Evolutionary conservation across 2,888 invertebrate genomes (phyloP), one percentile per base, ranked within the genome.

Genomic region (Drosophila ustulata): DNA sequence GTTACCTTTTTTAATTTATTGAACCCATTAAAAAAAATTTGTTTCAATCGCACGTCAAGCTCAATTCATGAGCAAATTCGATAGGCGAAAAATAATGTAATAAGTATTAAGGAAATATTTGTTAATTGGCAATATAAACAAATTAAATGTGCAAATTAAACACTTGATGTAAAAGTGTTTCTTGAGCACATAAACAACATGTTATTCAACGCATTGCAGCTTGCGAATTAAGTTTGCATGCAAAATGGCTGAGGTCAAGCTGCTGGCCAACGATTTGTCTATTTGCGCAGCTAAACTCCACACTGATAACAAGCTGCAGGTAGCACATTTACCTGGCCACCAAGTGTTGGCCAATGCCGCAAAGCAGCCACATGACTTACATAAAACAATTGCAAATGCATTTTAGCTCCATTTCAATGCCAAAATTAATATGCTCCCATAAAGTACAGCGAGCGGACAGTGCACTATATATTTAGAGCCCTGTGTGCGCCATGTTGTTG

Each of bases 371-470:
- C 70, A 78, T 70, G 55, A 56, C 69, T 64, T 64, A 47, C 66
- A 68, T 68, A 75, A 73, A 78, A 74, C 82, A 79, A 85, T 85
- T 82, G 82, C 71, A 77, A 79, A 69, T 88, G 83, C 83, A 79
- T 79, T 82, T 71, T 66, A 77, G 66, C 58, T 73, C 66, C 68
- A 75, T 79, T 85, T 79, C 88, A 88, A 79, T 85, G 82, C 79
- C 72, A 73, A 82, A 85, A 83, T 82, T 84, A 83, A 83, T 83
- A 85, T 77, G 80, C 70, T 85, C n/a, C 70, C 78, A 88, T 83
- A 87, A 87, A 83, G 72, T 64, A 77, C 59, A 59, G 28, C 13
- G 30, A 75, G 65, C 45, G 50, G n/a, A 11, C 63, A 74, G 43
- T 53, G 50, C 58, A 67, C 68, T 62, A 25, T 57, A 57, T 47